phyloP scores from a whole-genome alignment of 2,113 vertebrate species.

The Ariopsis seemanni region DNA sequence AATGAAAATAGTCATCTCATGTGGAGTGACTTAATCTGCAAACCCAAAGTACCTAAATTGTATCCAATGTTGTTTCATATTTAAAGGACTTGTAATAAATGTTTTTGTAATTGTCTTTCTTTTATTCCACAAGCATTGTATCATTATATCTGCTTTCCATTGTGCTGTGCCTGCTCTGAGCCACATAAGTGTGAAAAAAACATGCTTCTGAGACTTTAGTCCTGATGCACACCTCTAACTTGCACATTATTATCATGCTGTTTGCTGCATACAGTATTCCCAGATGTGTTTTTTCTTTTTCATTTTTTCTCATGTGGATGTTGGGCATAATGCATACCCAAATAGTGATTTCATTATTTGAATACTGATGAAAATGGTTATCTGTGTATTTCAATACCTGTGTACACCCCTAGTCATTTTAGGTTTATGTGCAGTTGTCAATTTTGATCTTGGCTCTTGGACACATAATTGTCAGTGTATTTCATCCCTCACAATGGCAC shows the following conservation, averaged over 20 bases:
- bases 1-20: neutral
- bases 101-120: neutral
- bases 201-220: neutral
- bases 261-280: neutral
- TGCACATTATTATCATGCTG: neutral
- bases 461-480: neutral
- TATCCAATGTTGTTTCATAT: neutral
- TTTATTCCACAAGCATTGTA: neutral
- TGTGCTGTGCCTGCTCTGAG: neutral
- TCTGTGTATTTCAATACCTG: neutral
- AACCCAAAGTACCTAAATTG: neutral
- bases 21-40: neutral
- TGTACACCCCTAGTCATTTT: neutral
- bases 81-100: neutral
- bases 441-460: constrained; percentile 21
- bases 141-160: neutral
- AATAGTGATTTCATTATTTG: neutral
- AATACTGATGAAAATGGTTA: neutral
- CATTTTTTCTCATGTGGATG: neutral
- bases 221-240: neutral
- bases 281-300: neutral
- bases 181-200: neutral
- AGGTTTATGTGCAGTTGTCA: constrained; percentile 8
- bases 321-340: neutral
- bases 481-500: constrained; percentile 21